Base-by-base conservation (phyloP, 2,113 vertebrate species). In the Triplophysa rosa region DNA sequence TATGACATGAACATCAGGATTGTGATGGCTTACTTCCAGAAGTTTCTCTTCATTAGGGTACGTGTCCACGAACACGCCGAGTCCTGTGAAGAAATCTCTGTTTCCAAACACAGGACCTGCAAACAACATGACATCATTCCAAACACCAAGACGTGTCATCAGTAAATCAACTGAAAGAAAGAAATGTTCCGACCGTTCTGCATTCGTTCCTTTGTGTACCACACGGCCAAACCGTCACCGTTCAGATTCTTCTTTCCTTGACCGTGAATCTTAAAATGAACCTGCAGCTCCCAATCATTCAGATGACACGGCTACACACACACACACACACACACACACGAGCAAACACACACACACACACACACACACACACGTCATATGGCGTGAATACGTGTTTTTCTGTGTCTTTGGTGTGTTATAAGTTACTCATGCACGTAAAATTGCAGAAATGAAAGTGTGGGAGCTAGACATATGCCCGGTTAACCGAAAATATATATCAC, bases 11-110 rank as follows among this genome's bases (percentile, higher is more conserved):
- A 63, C 13, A 5, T 26, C 7, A 24, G 23, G 10, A 26, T 42
- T 42, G 8, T 0, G 47, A 77, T 40, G 33, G 4, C 78, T 93
- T 93, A 98, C 98, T 95, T 98, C 97, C 65, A 97, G 90, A 68
- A 96, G 94, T 83, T 99, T 99, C 91, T 99, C 98, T 90, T 99
- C 98, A 14, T 99, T 99, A 4, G 96, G 96, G 69, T 99, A 98
- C 0, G 98, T 98, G 92, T 99, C 98, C 91, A 98, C 93, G 24
- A 99, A 99, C 76, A 99, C 93, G 2, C 97, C 97, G 89, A 99
- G 88, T 49, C 97, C 97, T 45, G 96, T 92, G 90, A 98, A 99
- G 86, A 95, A 95, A 90, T 99, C 96, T 90, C 92, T 94, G 89
- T 96, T 98, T 80, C 98, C 98, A 88, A 99, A 99, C 42, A 97